Conservation (phyloP, 2,113 vertebrate species). For the Corydoras sp. region DNA sequence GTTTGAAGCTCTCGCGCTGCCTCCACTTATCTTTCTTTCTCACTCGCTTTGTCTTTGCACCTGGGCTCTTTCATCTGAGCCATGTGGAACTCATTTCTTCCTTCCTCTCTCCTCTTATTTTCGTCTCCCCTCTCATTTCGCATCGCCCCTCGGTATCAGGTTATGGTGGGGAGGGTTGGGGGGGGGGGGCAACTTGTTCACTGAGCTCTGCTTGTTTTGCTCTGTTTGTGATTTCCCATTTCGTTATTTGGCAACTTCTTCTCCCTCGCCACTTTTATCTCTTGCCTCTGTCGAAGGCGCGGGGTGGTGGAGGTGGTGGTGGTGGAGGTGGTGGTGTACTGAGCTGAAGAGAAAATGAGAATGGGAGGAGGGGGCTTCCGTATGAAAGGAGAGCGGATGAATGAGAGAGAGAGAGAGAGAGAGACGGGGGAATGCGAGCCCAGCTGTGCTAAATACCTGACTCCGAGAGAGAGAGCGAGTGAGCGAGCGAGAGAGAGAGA, state of each 20-base stretch:
- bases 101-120: constrained; percentile 61
- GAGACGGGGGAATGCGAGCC: constrained; percentile 62
- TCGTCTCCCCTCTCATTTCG: constrained; percentile 37
- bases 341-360: constrained; percentile 19
- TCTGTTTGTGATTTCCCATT: constrained; percentile 59
- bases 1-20: too few species aligned
- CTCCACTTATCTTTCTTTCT: constrained; percentile 6
- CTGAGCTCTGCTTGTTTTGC: constrained; percentile 43
- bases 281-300: background rate
- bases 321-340: too few species aligned
- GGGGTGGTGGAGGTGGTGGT: constrained; percentile 49
- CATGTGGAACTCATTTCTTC: constrained; percentile 74
- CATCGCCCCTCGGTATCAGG: constrained; percentile 10
- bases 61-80: constrained; percentile 50
- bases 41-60: constrained; percentile 34
- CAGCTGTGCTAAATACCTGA: constrained; percentile 74
- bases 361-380: constrained; percentile 34
- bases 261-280: constrained; percentile 55
- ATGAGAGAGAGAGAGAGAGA: constrained; percentile 63
- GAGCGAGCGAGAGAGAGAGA: too few species aligned
- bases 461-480: constrained; percentile 50
- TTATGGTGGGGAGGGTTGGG: too few species aligned
- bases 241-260: constrained; percentile 56
- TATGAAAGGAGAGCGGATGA: constrained; percentile 54
- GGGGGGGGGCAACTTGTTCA: constrained; percentile 33